Evolutionary conservation across 2,888 invertebrate genomes (phyloP), one percentile per base, ranked within the genome.

Genomic region (Asteroscopus sphinx): DNA sequence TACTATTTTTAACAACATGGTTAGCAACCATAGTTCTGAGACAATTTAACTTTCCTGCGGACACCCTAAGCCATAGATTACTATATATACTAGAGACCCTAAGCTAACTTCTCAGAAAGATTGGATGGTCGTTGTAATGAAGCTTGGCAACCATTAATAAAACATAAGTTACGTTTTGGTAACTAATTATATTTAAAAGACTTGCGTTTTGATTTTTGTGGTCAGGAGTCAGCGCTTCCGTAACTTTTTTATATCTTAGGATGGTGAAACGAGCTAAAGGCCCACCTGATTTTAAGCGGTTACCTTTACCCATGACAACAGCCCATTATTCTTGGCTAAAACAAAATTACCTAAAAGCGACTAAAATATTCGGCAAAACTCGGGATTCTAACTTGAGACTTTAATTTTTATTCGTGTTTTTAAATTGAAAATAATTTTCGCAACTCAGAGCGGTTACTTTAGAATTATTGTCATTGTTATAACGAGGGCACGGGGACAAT

Each of bases 1-100:
- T n/a, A n/a, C n/a, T n/a, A n/a, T n/a, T n/a, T n/a, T n/a, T n/a
- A n/a, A n/a, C n/a, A n/a, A n/a, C n/a, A n/a, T n/a, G n/a, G n/a
- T n/a, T n/a, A n/a, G n/a, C n/a, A n/a, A n/a, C n/a, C n/a, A n/a
- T n/a, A n/a, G 21, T 15, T 37, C 13, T 5, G 25, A 15, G 25
- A 53, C 30, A 45, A 39, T 52, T 52, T 33, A 39, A 53, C 36
- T 52, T 53, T 39, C 11, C n/a, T n/a, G 25, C n/a, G 11, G 16
- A 39, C 17, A 39, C 6, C 37, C 32, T 9, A 1, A 6, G 21
- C n/a, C n/a, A n/a, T n/a, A n/a, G n/a, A n/a, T n/a, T n/a, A n/a
- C n/a, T n/a, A n/a, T n/a, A n/a, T n/a, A n/a, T n/a, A n/a, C n/a
- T n/a, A n/a, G n/a, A n/a, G n/a, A n/a, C 21, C 21, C 21, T 6